Evolutionary conservation across 2,113 vertebrate species (phyloP).

Genomic region (Dasypus novemcinctus): DNA sequence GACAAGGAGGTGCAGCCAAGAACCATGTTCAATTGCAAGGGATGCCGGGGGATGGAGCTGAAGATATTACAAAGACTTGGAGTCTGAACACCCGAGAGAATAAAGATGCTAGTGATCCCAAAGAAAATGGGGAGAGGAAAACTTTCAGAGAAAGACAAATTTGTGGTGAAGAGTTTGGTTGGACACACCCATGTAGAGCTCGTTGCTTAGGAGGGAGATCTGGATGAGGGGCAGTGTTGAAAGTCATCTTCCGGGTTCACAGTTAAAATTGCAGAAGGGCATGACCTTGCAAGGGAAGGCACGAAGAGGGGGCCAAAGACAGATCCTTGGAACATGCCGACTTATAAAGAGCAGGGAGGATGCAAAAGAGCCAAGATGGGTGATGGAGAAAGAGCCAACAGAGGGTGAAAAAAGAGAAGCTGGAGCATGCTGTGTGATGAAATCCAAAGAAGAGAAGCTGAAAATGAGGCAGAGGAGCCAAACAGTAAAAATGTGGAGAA

Average conservation of each 20-base stretch:
- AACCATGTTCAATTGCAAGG: rapidly evolving
- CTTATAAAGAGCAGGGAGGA: neutral
- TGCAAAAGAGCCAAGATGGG: neutral
- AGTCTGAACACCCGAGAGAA: neutral
- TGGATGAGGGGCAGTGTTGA: neutral
- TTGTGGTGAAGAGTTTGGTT: neutral
- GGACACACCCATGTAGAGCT: rapidly evolving
- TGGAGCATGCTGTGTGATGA: rapidly evolving
- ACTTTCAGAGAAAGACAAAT: neutral
- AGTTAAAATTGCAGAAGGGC: rapidly evolving
- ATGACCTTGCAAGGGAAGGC: neutral
- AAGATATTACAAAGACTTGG: neutral
- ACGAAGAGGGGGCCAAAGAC: neutral
- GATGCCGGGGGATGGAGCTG: no score
- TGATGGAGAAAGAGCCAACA: neutral
- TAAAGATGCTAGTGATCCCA: rapidly evolving
- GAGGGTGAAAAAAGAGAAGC: neutral
- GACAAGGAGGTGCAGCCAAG: rapidly evolving
- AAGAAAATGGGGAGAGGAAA: neutral
- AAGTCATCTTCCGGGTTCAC: neutral
- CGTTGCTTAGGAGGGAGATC: neutral
- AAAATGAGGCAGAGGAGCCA: neutral
- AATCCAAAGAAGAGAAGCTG: neutral
- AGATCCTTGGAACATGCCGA: neutral
- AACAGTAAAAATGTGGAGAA: rapidly evolving